These are phyloP conservation scores for Onychomys arenicola DNA, from an alignment of 2,797 vertebrate genomes.

Conservation along the genomic window DNA sequence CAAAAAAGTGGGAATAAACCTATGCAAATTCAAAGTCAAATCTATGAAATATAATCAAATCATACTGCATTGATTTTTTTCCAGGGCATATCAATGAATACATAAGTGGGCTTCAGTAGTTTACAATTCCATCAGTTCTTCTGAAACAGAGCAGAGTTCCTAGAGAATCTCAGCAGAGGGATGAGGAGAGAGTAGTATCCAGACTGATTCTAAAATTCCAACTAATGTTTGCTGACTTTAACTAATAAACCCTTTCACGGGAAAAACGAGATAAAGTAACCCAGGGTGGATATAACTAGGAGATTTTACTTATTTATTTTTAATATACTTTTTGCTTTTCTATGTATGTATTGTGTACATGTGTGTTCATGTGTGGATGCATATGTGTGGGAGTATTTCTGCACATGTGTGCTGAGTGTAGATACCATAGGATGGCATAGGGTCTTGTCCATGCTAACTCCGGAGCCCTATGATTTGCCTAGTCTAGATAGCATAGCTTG, in stretches of 20 bases:
- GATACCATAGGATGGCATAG: not conserved
- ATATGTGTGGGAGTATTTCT: not conserved
- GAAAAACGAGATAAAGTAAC: not conserved
- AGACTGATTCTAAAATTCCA: not conserved
- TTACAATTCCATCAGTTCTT: conserved; percentile 10
- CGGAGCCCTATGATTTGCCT: not conserved
- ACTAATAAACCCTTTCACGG: conserved; percentile 13
- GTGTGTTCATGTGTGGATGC: not conserved
- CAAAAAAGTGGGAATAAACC: conserved; percentile 45
- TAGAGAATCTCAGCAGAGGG: not conserved
- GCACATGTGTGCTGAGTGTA: not conserved
- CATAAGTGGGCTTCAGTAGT: not conserved
- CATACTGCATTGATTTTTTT: not conserved
- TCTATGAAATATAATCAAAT: conserved; percentile 45
- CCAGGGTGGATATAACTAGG: not conserved
- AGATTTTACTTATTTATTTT: not conserved
- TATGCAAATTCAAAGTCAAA: conserved; percentile 35
- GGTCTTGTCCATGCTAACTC: not conserved
- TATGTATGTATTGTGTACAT: not conserved
- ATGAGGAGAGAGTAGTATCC: not conserved
- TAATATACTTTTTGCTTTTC: not conserved
- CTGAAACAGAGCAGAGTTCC: not conserved
- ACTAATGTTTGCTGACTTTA: not conserved
- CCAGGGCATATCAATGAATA: conserved; percentile 42
- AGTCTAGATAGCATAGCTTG: not conserved